phyloP scores from a whole-genome alignment of 2,113 vertebrate species.

The Ciconia stormi region DNA sequence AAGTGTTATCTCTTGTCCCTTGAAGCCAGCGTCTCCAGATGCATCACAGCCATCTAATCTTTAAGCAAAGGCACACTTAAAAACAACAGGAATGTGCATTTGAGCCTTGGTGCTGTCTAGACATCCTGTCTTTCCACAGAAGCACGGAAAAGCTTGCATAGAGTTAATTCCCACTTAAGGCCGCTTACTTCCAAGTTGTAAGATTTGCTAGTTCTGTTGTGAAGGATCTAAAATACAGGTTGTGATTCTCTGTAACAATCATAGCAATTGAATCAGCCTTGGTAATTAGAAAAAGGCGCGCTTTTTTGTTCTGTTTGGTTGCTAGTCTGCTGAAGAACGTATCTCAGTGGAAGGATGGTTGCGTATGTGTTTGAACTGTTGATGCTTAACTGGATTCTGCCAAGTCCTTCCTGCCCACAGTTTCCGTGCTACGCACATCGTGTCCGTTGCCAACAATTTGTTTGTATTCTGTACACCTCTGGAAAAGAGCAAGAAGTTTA shows the following conservation, averaged over 20 bases:
- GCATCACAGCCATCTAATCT: not conserved
- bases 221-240: not conserved
- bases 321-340: fast-evolving
- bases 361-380: fast-evolving
- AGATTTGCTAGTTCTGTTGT: not conserved
- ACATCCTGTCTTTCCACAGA: not conserved
- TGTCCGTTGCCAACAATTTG: fast-evolving
- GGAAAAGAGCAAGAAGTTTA: fast-evolving
- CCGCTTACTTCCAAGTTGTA: fast-evolving
- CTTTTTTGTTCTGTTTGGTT: fast-evolving
- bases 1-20: not conserved
- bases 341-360: fast-evolving
- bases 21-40: not conserved
- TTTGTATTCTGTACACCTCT: fast-evolving
- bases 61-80: not conserved
- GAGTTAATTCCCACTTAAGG: not conserved
- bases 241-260: not conserved
- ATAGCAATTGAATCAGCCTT: fast-evolving
- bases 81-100: fast-evolving
- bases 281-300: fast-evolving
- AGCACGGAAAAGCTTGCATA: fast-evolving
- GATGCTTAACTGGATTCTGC: fast-evolving
- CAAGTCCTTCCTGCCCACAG: not conserved
- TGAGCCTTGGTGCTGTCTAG: not conserved
- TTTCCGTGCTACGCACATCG: fast-evolving